Percentiles rank a stretch among this genome's conserved stretches.
phyloP scores from a whole-genome alignment of 92 coral and sea anemone genomes.

The Plumapathes pennacea region DNA sequence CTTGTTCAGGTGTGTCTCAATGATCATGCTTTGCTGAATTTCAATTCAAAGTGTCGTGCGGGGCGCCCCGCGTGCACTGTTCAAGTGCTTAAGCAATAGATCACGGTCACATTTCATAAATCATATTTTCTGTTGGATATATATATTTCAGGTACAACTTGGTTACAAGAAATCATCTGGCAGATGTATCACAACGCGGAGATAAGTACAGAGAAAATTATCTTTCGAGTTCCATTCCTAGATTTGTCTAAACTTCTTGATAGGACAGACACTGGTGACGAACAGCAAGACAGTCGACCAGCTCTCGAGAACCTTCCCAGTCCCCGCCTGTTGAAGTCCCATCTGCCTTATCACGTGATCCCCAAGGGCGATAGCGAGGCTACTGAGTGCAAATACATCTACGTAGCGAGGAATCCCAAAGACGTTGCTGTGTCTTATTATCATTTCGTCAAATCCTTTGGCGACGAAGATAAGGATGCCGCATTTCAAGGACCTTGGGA shows the following conservation, averaged over 20 bases:
- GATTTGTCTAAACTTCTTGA: background rate
- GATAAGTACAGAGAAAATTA: background rate
- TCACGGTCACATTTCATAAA: no score
- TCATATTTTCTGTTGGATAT: no score
- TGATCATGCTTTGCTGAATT: no score
- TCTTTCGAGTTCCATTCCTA: constrained; percentile 1
- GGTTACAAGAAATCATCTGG: constrained; percentile 11
- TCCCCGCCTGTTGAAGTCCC: constrained; percentile 13
- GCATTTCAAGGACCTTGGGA: constrained; percentile 35
- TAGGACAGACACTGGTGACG: background rate
- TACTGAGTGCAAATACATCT: constrained; percentile 7
- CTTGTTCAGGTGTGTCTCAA: no score
- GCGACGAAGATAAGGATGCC: no score
- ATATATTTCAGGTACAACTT: constrained; percentile 7
- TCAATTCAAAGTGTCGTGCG: no score
- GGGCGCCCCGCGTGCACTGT: no score
- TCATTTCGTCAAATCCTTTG: constrained; percentile 7
- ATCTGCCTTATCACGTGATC: constrained; percentile 7
- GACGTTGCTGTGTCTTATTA: constrained; percentile 19
- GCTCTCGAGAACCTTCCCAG: no score
- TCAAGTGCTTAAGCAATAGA: no score
- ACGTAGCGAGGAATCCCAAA: constrained; percentile 11
- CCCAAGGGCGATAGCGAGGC: constrained; percentile 1
- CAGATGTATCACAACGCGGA: constrained; percentile 5
- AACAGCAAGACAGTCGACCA: background rate